Evolutionary conservation across 2,797 vertebrate species (phyloP), one percentile per base, ranked within the genome.

Genomic region (Darevskia nairensis): DNA sequence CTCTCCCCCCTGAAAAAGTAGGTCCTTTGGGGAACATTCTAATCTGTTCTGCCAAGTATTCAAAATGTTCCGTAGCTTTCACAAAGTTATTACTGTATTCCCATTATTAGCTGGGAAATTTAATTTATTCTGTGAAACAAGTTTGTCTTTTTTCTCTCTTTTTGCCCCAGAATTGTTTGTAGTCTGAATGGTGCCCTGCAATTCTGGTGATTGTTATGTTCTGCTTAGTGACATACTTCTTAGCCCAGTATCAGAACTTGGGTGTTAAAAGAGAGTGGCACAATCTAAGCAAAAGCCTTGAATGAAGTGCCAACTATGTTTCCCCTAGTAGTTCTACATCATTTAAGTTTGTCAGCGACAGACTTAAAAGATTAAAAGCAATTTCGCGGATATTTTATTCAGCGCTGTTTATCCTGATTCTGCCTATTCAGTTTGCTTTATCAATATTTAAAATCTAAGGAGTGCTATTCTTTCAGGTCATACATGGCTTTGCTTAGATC

Each of bases 91-190:
- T 95, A 95, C 91, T 95, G 94, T 94, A 86, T 91, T 91, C 88
- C 84, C 92, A 80, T 93, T 94, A 92, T 89, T 93, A 96, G 89
- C 92, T 93, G 85, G 87, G 92, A 95, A 96, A 95, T 89, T 92
- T 88, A 92, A 95, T 96, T 95, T 94, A 89, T 93, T 94, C 91
- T 87, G 92, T 81, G 90, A 96, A 95, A 95, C 88, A 80, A 80
- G 79, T 76, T 90, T 88, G 86, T 94, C 13, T 92, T 89, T 55
- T 32, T 6, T 93, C 9, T 91, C 89, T 8, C 27, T 2, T 41
- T 91, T 95, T 92, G 75, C 80, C 90, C 61, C 86, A 77, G 92
- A 94, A 95, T 86, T 88, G 76, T 93, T 90, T 72, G 84, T 90
- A 61, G 15, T 92, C 89, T 84, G 90, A 84, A 86, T 80, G 81